Evolutionary conservation across 2,113 vertebrate genomes (phyloP).

Genomic region (Syngnathus scovelli): DNA sequence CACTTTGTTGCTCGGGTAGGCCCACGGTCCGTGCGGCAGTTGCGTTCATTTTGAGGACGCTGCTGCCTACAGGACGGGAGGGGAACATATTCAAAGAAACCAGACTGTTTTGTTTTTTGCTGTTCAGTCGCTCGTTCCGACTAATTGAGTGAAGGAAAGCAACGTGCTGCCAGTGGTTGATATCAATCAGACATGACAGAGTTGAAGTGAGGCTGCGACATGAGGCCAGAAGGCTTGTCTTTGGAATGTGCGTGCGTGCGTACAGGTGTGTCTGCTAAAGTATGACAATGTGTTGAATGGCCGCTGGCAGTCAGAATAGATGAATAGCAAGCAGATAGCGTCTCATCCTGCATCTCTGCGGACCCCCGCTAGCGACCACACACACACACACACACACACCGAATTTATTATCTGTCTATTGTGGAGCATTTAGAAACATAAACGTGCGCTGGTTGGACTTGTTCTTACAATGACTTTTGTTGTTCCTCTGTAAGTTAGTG

Average conservation of each 20-base stretch:
- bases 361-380: background rate
- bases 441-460: background rate
- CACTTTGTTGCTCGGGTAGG: too few relatives aligned
- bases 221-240: constrained; percentile 78
- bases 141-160: background rate
- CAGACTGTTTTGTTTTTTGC: too few relatives aligned
- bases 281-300: constrained; percentile 75
- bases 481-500: too few relatives aligned
- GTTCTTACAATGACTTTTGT: too few relatives aligned
- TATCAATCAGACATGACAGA: constrained; percentile 76
- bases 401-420: too few relatives aligned
- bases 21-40: too few relatives aligned
- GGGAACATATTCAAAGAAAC: background rate
- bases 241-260: constrained; percentile 67
- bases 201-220: constrained; percentile 74
- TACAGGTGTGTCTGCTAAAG: constrained; percentile 42
- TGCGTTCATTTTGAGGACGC: too few relatives aligned
- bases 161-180: constrained; percentile 28
- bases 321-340: constrained; percentile 78
- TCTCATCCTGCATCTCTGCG: constrained; percentile 50
- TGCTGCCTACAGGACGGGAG: background rate
- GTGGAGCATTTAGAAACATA: background rate
- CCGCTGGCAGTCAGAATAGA: constrained; percentile 67
- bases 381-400: background rate
- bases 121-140: background rate